Percentiles rank a stretch among this genome's conserved stretches.
These are phyloP conservation scores for Piprites chloris DNA, from an alignment of 2,113 vertebrate genomes.

Conservation along the genomic window DNA sequence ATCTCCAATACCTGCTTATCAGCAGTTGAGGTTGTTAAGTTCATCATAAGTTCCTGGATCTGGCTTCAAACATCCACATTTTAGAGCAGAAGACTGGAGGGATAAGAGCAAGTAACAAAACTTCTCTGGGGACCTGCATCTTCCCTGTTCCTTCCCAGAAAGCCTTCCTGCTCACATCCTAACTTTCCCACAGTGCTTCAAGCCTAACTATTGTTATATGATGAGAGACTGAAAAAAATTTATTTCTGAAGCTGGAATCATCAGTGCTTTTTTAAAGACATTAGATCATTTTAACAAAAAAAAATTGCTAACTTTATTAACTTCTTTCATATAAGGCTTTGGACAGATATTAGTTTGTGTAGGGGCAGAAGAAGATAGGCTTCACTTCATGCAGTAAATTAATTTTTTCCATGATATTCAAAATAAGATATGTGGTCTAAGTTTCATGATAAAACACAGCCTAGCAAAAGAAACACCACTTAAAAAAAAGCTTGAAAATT, in stretches of 20 bases:
- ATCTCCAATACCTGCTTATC: not conserved
- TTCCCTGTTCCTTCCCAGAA: not conserved
- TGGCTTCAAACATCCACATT: not conserved
- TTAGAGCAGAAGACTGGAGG: not conserved
- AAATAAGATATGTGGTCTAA: not conserved
- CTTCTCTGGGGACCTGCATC: not conserved
- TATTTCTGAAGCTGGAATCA: not conserved
- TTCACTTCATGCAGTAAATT: not conserved
- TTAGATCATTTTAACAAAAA: not conserved
- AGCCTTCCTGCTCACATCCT: not conserved
- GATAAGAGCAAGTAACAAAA: not conserved
- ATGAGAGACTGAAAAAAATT: not conserved
- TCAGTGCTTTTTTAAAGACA: not conserved
- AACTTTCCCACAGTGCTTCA: not conserved
- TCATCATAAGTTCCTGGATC: accelerated
- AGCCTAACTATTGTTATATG: not conserved
- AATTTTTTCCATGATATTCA: not conserved
- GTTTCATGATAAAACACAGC: not conserved
- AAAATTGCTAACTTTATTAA: not conserved
- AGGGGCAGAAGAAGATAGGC: not conserved
- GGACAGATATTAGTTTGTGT: not conserved
- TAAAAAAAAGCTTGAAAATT: not conserved
- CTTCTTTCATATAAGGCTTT: not conserved
- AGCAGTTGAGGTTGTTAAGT: not conserved
- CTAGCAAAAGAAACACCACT: not conserved